Evolutionary conservation across 2,113 vertebrate genomes (phyloP).

Genomic region (Anolis sagrei): DNA sequence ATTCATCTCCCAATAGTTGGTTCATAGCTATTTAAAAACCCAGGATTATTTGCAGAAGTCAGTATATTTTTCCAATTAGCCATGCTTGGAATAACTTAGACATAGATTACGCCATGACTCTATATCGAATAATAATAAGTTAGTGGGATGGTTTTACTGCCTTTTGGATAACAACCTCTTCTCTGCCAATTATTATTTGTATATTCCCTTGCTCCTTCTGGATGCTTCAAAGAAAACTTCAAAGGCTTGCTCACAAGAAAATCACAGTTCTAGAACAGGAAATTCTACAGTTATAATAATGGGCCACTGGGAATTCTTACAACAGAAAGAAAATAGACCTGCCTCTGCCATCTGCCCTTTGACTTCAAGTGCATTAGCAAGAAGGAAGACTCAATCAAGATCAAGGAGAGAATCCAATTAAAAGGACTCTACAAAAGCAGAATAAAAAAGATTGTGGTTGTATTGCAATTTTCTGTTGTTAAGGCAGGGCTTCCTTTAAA

Average conservation of each 20-base stretch:
- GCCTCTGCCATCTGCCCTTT: too few species aligned
- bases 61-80: neutral
- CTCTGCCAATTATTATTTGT: neutral
- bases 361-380: slow-evolving; percentile 18
- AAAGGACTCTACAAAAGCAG: neutral
- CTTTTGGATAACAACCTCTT: neutral
- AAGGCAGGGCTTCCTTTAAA: neutral
- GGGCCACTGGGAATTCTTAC: slow-evolving; percentile 30
- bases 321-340: neutral
- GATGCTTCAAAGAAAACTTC: slow-evolving; percentile 35
- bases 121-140: neutral
- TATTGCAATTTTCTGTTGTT: neutral
- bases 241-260: slow-evolving; percentile 1
- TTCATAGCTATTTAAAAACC: slow-evolving; percentile 21
- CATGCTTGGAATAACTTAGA: neutral
- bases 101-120: neutral
- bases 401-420: accelerated
- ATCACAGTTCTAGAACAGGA: neutral
- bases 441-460: neutral
- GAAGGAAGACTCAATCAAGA: neutral
- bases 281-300: slow-evolving; percentile 22
- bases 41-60: slow-evolving; percentile 3
- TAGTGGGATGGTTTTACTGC: neutral
- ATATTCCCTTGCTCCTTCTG: accelerated
- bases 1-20: neutral